Conservation (phyloP, 2,797 vertebrate species). For the Sebastes steindachneri region DNA sequence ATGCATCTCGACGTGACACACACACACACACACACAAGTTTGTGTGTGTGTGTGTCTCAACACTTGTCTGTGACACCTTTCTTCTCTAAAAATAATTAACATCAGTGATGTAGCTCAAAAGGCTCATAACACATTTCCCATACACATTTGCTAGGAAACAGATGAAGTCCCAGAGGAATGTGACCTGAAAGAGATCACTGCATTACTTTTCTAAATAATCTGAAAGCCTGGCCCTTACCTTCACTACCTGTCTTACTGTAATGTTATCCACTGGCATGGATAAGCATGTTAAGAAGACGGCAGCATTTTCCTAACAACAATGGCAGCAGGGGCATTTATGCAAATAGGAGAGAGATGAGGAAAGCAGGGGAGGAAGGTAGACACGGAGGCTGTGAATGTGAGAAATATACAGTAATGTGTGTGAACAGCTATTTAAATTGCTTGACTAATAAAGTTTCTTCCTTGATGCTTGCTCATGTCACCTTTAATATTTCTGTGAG, state of each 20-base stretch:
- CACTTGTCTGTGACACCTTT: constrained; percentile 32
- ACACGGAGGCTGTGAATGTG: constrained; percentile 1
- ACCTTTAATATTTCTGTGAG: background rate
- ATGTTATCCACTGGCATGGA: background rate
- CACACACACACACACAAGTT: background rate
- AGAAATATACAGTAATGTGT: constrained; percentile 2
- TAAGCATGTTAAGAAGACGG: background rate
- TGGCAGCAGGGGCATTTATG: constrained; percentile 22
- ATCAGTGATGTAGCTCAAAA: background rate
- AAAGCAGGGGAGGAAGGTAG: background rate
- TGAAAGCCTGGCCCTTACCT: background rate
- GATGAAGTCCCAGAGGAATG: background rate
- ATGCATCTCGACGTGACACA: constrained; percentile 14
- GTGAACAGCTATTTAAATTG: background rate
- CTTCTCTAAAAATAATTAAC: constrained; percentile 18
- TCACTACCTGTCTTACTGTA: background rate
- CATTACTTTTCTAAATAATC: background rate
- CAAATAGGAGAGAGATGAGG: constrained; percentile 21
- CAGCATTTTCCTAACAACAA: constrained; percentile 11
- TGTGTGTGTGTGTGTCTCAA: background rate
- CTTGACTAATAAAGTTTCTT: background rate
- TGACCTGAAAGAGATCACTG: background rate
- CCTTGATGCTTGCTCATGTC: background rate
- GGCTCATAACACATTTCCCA: background rate
- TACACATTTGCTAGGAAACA: background rate